Conservation (phyloP, 2,888 invertebrate species). For the Megaustenia siamemsis region DNA sequence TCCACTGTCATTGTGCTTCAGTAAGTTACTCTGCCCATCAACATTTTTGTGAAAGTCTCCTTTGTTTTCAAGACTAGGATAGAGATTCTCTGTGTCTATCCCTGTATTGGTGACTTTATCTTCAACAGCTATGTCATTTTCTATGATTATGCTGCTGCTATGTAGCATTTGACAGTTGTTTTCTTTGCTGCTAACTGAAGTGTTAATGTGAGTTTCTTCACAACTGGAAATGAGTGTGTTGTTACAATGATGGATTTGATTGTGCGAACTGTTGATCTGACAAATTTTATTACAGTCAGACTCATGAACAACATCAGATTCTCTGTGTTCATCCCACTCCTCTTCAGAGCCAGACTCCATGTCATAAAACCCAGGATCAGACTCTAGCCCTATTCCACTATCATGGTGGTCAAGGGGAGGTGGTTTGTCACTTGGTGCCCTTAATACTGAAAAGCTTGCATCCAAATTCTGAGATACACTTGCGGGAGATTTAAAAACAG, state of each 20-base stretch:
- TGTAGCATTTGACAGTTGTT: not conserved
- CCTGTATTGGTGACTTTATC: not conserved
- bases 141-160: too few species aligned
- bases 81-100: not conserved
- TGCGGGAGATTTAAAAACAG: not conserved
- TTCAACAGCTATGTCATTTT: not conserved
- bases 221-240: too few species aligned
- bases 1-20: not conserved
- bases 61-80: not conserved
- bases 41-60: not conserved
- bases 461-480: not conserved
- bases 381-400: conserved; percentile 59
- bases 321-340: conserved; percentile 41
- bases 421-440: not conserved
- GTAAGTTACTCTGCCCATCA: not conserved
- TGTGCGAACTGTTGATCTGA: not conserved
- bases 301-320: not conserved
- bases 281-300: not conserved
- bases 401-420: conserved; percentile 52
- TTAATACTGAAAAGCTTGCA: conserved; percentile 13
- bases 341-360: conserved; percentile 51
- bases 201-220: not conserved
- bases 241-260: not conserved
- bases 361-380: conserved; percentile 59
- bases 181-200: not conserved